These are phyloP conservation scores for Cephalopterus ornatus DNA, from an alignment of 2,113 vertebrate species.

Conservation along the genomic window DNA sequence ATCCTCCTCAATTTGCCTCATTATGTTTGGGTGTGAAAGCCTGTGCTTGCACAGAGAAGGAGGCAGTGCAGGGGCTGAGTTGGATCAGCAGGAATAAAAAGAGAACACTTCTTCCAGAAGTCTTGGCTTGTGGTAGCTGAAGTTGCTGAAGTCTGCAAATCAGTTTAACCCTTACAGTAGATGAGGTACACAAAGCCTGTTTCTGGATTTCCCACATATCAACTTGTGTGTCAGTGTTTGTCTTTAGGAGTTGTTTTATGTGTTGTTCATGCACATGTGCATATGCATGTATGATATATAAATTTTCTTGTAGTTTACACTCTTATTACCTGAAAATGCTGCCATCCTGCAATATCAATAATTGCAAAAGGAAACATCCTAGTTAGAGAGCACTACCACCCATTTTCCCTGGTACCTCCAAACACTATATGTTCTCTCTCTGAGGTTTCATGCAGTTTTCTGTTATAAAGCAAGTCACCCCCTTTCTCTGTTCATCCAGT, in stretches of 20 bases:
- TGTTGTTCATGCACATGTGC: neutral
- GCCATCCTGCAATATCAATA: neutral
- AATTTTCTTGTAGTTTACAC: neutral
- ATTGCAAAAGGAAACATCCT: neutral
- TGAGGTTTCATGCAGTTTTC: neutral
- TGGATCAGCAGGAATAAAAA: neutral
- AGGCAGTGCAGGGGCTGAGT: neutral
- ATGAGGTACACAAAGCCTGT: neutral
- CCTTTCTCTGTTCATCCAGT: constrained; percentile 39
- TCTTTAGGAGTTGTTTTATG: neutral
- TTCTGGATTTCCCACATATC: neutral
- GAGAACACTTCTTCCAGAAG: neutral
- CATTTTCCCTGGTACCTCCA: neutral
- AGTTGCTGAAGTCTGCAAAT: neutral
- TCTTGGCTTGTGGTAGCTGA: neutral
- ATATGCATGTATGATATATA: neutral
- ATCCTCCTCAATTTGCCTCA: neutral
- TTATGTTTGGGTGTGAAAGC: neutral
- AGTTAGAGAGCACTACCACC: neutral
- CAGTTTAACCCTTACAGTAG: neutral
- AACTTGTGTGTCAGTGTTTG: neutral
- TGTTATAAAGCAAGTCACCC: constrained; percentile 33
- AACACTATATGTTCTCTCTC: neutral
- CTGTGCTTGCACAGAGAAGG: neutral
- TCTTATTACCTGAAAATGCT: neutral